Percentiles rank a stretch among this genome's conserved stretches.
Evolutionary conservation across 2,888 invertebrate genomes (phyloP).

Genomic region (Eupithecia insigniata): DNA sequence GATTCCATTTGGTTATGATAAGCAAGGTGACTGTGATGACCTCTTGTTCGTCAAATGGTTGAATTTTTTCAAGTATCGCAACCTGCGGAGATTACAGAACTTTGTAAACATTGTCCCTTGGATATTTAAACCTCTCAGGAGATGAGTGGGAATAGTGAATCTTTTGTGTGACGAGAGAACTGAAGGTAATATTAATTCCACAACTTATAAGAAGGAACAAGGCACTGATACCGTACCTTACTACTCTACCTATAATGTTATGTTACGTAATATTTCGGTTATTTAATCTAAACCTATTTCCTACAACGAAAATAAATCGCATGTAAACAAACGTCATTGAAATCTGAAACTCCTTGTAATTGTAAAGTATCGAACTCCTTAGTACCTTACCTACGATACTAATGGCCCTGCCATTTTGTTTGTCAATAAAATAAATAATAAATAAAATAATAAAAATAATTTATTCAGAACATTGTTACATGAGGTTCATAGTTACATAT

Average conservation of each 20-base stretch:
- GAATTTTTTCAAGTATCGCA: constrained; percentile 49
- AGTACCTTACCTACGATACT: neutral
- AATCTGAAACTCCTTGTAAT: neutral
- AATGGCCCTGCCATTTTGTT: neutral
- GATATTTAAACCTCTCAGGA: neutral
- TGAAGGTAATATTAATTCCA: neutral
- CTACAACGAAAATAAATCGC: neutral
- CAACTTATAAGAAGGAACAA: neutral
- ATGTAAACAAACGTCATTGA: neutral
- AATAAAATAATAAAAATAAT: too few relatives aligned
- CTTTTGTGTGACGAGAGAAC: neutral
- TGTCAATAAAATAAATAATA: too few relatives aligned
- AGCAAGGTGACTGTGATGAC: constrained; percentile 57
- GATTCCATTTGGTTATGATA: constrained; percentile 42
- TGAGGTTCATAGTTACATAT: too few relatives aligned
- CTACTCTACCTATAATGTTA: neutral
- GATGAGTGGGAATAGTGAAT: neutral
- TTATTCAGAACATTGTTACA: too few relatives aligned
- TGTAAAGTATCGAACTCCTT: neutral
- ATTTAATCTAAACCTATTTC: neutral
- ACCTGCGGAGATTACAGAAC: constrained; percentile 30
- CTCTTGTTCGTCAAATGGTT: constrained; percentile 49
- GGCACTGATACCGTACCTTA: neutral
- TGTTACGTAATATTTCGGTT: neutral
- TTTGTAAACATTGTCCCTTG: constrained; percentile 22